Conservation (phyloP, 1,140 invertebrate genomes). For the Tachypleus tridentatus region DNA sequence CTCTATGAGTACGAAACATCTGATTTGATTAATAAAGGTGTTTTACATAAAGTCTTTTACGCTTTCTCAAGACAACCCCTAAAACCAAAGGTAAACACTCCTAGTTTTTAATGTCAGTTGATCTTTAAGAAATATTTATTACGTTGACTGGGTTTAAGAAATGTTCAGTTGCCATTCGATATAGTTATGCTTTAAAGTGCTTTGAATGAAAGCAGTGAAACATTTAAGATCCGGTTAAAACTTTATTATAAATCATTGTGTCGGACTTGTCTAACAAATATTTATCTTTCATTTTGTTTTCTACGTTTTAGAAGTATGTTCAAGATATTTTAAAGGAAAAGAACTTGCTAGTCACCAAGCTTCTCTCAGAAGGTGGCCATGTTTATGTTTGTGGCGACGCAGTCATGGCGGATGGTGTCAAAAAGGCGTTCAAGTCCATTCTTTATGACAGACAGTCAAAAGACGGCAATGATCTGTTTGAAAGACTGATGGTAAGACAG, state of each 20-base stretch:
- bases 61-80: constrained; percentile 30
- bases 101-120: too few species aligned
- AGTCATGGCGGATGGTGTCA: constrained; percentile 94
- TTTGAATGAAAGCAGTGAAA: constrained; percentile 72
- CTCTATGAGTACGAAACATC: constrained; percentile 31
- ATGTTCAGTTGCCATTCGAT: too few species aligned
- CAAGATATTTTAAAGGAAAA: constrained; percentile 81
- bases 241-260: constrained; percentile 64
- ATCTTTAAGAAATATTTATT: too few species aligned
- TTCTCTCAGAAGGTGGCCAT: constrained; percentile 74
- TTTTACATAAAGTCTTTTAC: constrained; percentile 26
- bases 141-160: too few species aligned
- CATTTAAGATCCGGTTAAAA: constrained; percentile 52
- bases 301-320: constrained; percentile 73
- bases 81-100: constrained; percentile 26
- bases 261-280: constrained; percentile 75
- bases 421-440: constrained; percentile 41
- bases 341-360: constrained; percentile 71
- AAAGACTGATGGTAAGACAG: too few species aligned
- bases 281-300: constrained; percentile 13
- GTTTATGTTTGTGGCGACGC: constrained; percentile 98
- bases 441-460: constrained; percentile 27
- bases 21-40: constrained; percentile 24
- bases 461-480: too few species aligned
- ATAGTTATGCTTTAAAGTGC: constrained; percentile 44